Percentiles rank a stretch among this genome's conserved stretches.
Conservation (phyloP, 2,113 vertebrate species). For the Amphilophus citrinellus region DNA sequence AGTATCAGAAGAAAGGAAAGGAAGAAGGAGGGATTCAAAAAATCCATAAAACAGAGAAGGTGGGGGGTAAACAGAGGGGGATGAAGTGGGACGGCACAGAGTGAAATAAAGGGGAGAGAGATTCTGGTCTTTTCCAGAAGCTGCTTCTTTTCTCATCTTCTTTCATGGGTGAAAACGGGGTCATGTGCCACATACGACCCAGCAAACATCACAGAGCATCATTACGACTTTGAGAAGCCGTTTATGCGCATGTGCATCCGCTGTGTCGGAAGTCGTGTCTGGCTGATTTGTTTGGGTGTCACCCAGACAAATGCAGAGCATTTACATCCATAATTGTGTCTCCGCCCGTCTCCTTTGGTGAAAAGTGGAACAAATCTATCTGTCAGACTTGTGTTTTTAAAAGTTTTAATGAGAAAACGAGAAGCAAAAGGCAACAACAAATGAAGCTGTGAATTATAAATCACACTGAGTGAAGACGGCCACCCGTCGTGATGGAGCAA, state of each 20-base stretch:
- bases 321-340: slow-evolving; percentile 23
- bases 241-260: not conserved
- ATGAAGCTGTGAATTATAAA: slow-evolving; percentile 47
- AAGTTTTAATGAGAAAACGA: slow-evolving; percentile 53
- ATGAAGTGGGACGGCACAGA: not conserved
- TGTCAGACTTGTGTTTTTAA: slow-evolving; percentile 23
- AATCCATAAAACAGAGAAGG: slow-evolving; percentile 30
- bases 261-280: not conserved
- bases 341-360: not conserved
- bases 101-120: not conserved
- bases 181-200: not conserved
- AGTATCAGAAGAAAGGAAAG: not conserved
- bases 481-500: not conserved
- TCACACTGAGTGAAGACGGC: not conserved
- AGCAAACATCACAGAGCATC: not conserved
- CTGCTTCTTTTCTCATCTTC: not conserved
- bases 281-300: slow-evolving; percentile 2
- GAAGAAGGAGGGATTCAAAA: not conserved
- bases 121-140: not conserved
- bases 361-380: slow-evolving; percentile 23
- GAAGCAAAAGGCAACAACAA: slow-evolving; percentile 19
- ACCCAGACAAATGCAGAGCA: slow-evolving; percentile 2
- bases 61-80: slow-evolving; percentile 10
- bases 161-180: not conserved
- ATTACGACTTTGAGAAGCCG: not conserved